Percentiles rank a stretch among this genome's conserved stretches.
Conservation (phyloP, 2,797 vertebrate species). For the Buceros bicornis region DNA sequence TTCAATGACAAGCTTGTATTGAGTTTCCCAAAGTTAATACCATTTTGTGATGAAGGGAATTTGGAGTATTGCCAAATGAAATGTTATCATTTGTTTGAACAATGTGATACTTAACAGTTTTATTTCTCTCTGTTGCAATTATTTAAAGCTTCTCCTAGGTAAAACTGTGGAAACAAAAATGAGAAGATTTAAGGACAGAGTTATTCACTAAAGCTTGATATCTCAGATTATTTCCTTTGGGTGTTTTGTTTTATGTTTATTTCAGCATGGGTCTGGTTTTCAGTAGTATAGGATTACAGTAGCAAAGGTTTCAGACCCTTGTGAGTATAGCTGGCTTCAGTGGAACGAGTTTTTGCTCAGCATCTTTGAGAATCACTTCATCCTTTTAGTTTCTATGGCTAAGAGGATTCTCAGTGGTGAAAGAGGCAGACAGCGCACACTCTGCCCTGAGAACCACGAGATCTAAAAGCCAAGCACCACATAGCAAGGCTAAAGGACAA, state of each 20-base stretch:
- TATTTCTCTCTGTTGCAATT: neutral
- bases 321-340: neutral
- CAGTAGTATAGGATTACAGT: neutral
- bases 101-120: neutral
- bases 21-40: neutral
- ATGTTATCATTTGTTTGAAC: fast-evolving
- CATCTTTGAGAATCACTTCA: neutral
- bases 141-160: neutral
- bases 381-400: neutral
- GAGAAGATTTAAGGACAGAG: neutral
- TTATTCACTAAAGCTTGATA: neutral
- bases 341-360: neutral
- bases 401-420: neutral
- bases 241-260: neutral
- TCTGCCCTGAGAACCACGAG: neutral
- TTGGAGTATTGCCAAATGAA: neutral
- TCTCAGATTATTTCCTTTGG: fast-evolving
- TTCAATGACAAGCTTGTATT: neutral
- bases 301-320: neutral
- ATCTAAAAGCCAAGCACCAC: neutral
- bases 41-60: neutral
- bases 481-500: neutral
- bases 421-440: neutral
- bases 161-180: neutral
- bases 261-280: neutral